Evolutionary conservation across 2,888 invertebrate genomes (phyloP).

Genomic region (Leistus spinibarbis): DNA sequence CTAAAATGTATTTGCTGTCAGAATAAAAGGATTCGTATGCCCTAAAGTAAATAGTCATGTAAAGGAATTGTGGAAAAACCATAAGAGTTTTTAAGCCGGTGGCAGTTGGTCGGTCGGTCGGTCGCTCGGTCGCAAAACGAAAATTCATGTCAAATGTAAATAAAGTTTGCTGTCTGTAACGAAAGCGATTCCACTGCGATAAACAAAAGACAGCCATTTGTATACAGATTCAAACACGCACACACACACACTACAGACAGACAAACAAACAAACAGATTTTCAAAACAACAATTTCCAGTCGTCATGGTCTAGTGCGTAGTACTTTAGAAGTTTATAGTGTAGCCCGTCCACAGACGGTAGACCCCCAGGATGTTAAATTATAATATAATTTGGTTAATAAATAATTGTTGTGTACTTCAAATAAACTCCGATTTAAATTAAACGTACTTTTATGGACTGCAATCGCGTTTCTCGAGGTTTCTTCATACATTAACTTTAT

Average conservation of each 20-base stretch:
- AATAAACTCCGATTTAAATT: too few species aligned
- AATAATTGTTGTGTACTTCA: too few species aligned
- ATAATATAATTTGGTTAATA: too few species aligned
- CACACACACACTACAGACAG: not conserved
- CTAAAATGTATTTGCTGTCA: conserved; percentile 33
- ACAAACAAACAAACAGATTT: not conserved
- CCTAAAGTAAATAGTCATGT: conserved; percentile 36
- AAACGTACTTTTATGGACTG: too few species aligned
- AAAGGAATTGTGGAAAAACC: conserved; percentile 35
- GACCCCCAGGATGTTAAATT: too few species aligned
- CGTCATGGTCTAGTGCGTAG: too few species aligned
- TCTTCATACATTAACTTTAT: too few species aligned
- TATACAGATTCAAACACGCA: not conserved
- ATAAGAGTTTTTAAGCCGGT: conserved; percentile 36
- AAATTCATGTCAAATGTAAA: conserved; percentile 33
- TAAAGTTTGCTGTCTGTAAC: conserved; percentile 2
- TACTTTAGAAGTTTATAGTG: too few species aligned
- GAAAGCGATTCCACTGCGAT: not conserved
- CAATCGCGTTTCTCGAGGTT: too few species aligned
- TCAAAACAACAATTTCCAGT: too few species aligned
- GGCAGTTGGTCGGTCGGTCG: conserved; percentile 18
- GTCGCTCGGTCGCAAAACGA: conserved; percentile 24
- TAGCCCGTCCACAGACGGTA: too few species aligned
- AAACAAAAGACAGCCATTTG: not conserved
- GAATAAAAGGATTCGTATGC: conserved; percentile 30